Evolutionary conservation across 2,113 vertebrate species (phyloP).

Genomic region (Cephalopholis sonnerati): DNA sequence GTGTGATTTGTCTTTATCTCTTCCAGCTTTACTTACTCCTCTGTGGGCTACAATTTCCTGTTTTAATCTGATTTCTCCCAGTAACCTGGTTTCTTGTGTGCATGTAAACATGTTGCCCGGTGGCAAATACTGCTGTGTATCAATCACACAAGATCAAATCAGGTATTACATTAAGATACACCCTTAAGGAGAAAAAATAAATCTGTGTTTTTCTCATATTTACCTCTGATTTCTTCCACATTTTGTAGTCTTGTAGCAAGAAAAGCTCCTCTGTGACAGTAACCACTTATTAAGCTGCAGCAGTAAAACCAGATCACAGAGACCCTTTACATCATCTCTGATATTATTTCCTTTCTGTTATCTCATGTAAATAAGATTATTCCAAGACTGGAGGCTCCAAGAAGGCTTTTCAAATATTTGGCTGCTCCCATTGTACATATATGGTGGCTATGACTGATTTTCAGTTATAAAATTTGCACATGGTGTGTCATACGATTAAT

Average conservation of each 20-base stretch:
- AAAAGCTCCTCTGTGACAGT: background rate
- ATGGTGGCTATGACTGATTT: background rate
- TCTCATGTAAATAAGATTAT: constrained; percentile 30
- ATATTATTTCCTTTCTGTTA: constrained; percentile 35
- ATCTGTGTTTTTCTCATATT: background rate
- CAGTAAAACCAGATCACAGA: constrained; percentile 23
- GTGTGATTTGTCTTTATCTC: constrained; percentile 23
- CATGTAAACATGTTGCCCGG: constrained; percentile 1
- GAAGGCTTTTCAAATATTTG: background rate
- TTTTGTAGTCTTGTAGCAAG: background rate
- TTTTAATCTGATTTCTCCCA: constrained; percentile 32
- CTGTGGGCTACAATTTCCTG: constrained; percentile 28
- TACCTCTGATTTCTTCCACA: background rate
- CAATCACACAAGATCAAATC: constrained; percentile 12
- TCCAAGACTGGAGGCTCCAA: background rate
- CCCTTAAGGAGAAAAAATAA: background rate
- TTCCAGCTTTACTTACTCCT: constrained; percentile 29
- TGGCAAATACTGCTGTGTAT: background rate
- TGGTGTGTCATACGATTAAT: background rate
- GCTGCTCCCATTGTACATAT: background rate
- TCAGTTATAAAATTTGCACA: background rate
- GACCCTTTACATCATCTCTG: background rate
- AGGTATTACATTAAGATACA: background rate
- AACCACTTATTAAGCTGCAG: background rate
- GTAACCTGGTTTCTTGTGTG: constrained; percentile 30